Conservation (phyloP, 2,113 vertebrate species). For the Bambusicola thoracicus region DNA sequence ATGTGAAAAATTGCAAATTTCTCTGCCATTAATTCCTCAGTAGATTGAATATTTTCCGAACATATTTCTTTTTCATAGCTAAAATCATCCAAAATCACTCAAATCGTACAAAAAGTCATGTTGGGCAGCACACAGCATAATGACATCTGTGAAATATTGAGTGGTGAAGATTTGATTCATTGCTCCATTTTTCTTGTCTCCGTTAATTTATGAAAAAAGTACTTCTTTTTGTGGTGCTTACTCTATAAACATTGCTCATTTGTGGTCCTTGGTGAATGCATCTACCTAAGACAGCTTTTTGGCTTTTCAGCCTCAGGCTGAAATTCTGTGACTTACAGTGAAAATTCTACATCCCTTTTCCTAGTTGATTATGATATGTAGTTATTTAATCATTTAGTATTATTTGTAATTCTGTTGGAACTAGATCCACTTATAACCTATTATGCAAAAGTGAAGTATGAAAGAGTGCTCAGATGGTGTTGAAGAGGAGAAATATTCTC, state of each 20-base stretch:
- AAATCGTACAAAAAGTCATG: neutral
- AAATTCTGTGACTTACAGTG: neutral
- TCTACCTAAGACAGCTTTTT: neutral
- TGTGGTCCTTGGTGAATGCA: fast-evolving
- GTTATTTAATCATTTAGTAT: neutral
- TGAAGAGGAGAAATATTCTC: neutral
- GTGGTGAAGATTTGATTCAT: neutral
- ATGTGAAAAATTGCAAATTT: neutral
- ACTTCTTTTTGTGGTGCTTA: neutral
- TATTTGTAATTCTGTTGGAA: neutral
- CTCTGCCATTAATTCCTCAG: neutral
- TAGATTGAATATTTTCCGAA: neutral
- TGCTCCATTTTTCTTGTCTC: neutral
- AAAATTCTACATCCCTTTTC: neutral
- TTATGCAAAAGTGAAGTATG: neutral
- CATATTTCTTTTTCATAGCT: neutral
- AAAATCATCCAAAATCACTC: neutral
- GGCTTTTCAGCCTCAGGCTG: neutral
- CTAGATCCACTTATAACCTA: neutral
- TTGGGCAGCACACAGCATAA: neutral
- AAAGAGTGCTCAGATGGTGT: neutral
- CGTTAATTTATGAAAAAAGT: neutral
- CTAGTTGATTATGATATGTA: neutral
- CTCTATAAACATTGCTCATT: neutral
- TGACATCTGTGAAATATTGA: neutral